Evolutionary conservation across 2,797 vertebrate genomes (phyloP), one percentile per base, ranked within the genome.

Genomic region (Triplophysa yarkandensis): DNA sequence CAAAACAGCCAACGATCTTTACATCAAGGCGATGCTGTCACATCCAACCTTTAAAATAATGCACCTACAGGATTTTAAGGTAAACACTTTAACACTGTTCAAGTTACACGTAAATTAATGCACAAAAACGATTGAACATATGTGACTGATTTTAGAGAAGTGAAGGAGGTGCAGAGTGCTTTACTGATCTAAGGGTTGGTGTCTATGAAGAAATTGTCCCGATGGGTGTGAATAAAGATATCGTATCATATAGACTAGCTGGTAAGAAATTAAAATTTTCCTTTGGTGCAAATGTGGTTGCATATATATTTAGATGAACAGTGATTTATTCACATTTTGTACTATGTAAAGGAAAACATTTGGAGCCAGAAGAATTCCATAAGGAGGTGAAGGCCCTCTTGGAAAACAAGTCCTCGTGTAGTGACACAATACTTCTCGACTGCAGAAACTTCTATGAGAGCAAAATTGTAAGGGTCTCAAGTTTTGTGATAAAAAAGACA

Each of bases 401-500:
- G 83, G 89, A 91, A 64, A 81, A 89, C 83, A 85, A 79, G 44
- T 86, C 87, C 76, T 74, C 80, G 10, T 82, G 86, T 80, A 86
- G 21, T 0, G 90, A 97, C 85, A 97, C 96, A 64, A 71, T 99
- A 82, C 91, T 99, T 43, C 84, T 99, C 82, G 98, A 99, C 89
- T 99, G 96, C 83, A 93, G 97, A 77, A 99, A 99, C 87, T 99
- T 95, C 87, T 99, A 99, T 65, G 97, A 99, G 90, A 98, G 96
- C 85, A 98, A 94, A 94, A 99, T 99, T 83, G 98, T 99, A 90
- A 90, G 95, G 54, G 11, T 58, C 9, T 11, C 61, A 32, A 21
- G 9, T 61, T 41, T 30, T 41, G 9, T 8, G 21, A 21, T 13
- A 62, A 17, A n/a, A 60, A 19, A 74, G 17, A 7, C 43, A 3